These are phyloP conservation scores for Tenthredo notha DNA, from an alignment of 2,888 invertebrate genomes.

Conservation along the genomic window DNA sequence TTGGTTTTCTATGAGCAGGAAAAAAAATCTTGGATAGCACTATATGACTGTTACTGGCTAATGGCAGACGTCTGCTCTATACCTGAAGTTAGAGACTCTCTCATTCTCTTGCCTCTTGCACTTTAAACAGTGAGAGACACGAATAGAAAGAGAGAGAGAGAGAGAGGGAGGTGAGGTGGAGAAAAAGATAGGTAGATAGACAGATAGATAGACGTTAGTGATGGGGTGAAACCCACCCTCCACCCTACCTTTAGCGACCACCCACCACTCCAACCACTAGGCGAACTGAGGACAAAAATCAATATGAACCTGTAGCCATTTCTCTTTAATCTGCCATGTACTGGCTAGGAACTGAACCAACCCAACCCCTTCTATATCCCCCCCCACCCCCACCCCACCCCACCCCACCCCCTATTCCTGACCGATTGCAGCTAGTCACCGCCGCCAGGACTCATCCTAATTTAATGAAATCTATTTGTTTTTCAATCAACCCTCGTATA, in stretches of 20 bases:
- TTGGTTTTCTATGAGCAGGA: neutral
- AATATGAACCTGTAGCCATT: constrained; percentile 79
- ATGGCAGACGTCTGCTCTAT: neutral
- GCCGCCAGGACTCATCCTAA: constrained; percentile 50
- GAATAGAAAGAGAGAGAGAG: constrained; percentile 59
- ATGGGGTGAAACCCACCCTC: constrained; percentile 59
- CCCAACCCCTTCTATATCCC: constrained; percentile 50
- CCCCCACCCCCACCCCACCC: no score
- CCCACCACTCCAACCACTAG: constrained; percentile 67
- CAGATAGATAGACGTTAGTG: constrained; percentile 57
- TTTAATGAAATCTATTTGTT: constrained; percentile 23
- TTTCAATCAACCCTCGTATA: constrained; percentile 12
- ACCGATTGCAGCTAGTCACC: constrained; percentile 35
- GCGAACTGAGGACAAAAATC: constrained; percentile 78
- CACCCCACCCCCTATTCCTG: constrained; percentile 48
- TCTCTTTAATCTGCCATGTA: constrained; percentile 78
- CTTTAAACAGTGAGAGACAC: constrained; percentile 51
- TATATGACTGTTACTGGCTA: neutral
- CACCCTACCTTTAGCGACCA: constrained; percentile 54
- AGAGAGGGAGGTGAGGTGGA: constrained; percentile 41
- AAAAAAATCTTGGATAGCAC: neutral
- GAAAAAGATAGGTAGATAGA: constrained; percentile 53
- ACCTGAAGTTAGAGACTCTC: constrained; percentile 25
- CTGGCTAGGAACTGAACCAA: constrained; percentile 70
- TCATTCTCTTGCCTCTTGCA: constrained; percentile 41